Evolutionary conservation across 92 coral and sea anemone genomes (phyloP).

Genomic region (Pocillopora grandis): DNA sequence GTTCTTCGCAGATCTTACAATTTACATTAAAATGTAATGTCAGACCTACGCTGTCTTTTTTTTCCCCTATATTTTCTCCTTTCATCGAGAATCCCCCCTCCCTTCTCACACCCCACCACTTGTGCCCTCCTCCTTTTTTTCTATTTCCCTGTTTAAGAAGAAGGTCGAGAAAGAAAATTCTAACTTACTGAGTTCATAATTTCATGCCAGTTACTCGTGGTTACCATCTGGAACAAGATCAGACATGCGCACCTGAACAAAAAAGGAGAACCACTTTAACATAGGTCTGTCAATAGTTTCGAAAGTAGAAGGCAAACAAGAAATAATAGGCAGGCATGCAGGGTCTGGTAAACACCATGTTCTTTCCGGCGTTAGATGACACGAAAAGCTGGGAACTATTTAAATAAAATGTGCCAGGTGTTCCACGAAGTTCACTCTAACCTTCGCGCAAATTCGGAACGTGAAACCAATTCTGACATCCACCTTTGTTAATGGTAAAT

Average conservation of each 20-base stretch:
- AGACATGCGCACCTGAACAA: conserved; percentile 70
- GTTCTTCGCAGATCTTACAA: too few species aligned
- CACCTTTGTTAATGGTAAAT: too few species aligned
- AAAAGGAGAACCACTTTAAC: neutral
- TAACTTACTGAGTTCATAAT: conserved; percentile 86
- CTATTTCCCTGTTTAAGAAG: neutral
- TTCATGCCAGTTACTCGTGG: conserved; percentile 94
- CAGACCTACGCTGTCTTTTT: too few species aligned
- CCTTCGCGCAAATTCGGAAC: too few species aligned
- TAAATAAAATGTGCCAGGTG: too few species aligned
- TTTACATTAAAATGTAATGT: too few species aligned
- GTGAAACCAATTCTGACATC: too few species aligned
- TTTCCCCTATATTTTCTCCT: too few species aligned
- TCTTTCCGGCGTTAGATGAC: neutral
- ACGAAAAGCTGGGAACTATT: neutral
- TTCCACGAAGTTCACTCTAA: too few species aligned
- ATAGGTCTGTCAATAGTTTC: neutral
- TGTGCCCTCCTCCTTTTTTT: neutral
- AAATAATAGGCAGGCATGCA: neutral
- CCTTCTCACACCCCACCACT: too few species aligned
- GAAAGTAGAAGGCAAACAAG: neutral
- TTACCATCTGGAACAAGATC: conserved; percentile 84
- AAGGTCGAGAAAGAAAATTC: neutral
- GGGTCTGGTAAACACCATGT: neutral
- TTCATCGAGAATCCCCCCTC: too few species aligned